Base-by-base conservation (phyloP, 1,140 invertebrate genomes). In the Leptinotarsa undecemlineata region DNA sequence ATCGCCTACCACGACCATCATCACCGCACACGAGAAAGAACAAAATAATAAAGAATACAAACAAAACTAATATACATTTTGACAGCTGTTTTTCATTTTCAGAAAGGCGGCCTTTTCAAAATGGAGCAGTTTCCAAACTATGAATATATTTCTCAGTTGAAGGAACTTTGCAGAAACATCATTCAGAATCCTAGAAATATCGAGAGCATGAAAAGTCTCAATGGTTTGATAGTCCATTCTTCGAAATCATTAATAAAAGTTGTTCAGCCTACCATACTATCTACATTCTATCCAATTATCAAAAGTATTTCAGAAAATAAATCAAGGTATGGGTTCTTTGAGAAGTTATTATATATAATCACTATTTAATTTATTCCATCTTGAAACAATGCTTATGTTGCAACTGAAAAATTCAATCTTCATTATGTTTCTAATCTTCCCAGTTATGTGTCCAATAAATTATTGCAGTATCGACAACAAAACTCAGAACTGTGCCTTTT, bases 261-360 rank as follows among this genome's bases (percentile, higher is more conserved):
- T 60, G 73, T 73, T n/a, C 42, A 76, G 17, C 51, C 64, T 11
- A 19, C 61, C 1, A 70, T 78, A 14, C 63, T 78, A 20, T 42
- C 77, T 3, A 72, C 71, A 15, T 71, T 78, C 47, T 78, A 76
- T 74, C 72, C 77, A 20, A 72, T 78, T 21, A 57, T 79, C 14
- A 77, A 72, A 73, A 42, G 15, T 51, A 72, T 78, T 57, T 70
- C 72, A 57, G 69, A 68, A 66, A 62, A 71, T 5, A 72, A 51
- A 33, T n/a, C 72, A 51, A 73, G 57, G 75, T 78, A 76, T 15
- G n/a, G 20, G 14, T 26, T 14, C 15, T 73, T 60, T n/a, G 20
- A 70, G 14, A 68, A 68, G 14, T n/a, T 19, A 61, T n/a, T 42
- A 11, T 47, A 26, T 26, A 1, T 42, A 42, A 42, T 42, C 0